A percentile compares a stretch with the other conserved stretches of the same genome.
Conservation (phyloP, 2,797 vertebrate species). For the Myoxocephalus aenaeus region DNA sequence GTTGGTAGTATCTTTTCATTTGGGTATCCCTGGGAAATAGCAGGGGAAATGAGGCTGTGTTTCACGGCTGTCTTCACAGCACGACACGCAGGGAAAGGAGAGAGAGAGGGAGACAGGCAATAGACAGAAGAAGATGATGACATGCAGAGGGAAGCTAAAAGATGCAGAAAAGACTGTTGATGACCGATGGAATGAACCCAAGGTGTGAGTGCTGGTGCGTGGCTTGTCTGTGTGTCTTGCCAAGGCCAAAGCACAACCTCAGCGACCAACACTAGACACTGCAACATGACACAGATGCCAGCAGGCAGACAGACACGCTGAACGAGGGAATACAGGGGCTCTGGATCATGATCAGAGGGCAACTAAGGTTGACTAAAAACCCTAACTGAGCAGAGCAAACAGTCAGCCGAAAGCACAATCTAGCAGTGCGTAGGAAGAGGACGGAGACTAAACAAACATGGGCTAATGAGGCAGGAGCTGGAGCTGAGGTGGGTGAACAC, state of each 20-base stretch:
- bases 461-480: conserved; percentile 25
- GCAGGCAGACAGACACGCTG: conserved; percentile 42
- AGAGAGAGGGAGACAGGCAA: conserved; percentile 17
- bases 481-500: conserved; percentile 20
- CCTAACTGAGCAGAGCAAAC: conserved; percentile 18
- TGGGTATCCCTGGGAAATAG: conserved; percentile 56
- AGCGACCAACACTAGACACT: conserved; percentile 18
- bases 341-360: conserved; percentile 41
- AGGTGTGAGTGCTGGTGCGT: conserved; percentile 28
- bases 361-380: conserved; percentile 34
- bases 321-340: conserved; percentile 32
- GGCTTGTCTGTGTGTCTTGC: conserved; percentile 18
- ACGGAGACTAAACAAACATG: conserved; percentile 29
- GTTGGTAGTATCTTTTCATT: conserved; percentile 77
- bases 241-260: conserved; percentile 43
- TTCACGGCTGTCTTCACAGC: conserved; percentile 66
- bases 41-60: conserved; percentile 63
- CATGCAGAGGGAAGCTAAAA: conserved; percentile 30
- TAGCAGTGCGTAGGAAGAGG: conserved; percentile 5
- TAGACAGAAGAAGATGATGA: conserved; percentile 21
- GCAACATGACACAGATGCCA: conserved; percentile 55
- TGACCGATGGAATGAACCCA: conserved; percentile 35
- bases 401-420: conserved; percentile 17
- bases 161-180: conserved; percentile 37
- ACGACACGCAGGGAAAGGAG: background rate